These are phyloP conservation scores for Drosophila emarginata DNA, from an alignment of 2,888 invertebrate genomes.

Conservation along the genomic window DNA sequence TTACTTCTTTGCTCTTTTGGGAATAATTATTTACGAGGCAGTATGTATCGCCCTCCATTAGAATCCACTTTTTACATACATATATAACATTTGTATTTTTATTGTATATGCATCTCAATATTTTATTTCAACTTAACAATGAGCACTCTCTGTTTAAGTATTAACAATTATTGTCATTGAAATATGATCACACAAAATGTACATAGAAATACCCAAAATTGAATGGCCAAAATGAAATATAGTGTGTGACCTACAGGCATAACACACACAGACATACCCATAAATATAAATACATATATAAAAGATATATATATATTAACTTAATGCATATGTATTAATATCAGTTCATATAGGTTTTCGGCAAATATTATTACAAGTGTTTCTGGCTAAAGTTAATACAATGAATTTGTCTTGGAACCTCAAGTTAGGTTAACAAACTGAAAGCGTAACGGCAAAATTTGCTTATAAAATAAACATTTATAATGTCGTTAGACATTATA, in stretches of 20 bases:
- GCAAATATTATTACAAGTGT: slow-evolving; percentile 59
- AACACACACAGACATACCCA: neutral
- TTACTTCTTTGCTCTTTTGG: neutral
- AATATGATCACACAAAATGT: slow-evolving; percentile 11
- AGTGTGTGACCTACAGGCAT: neutral
- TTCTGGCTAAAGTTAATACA: neutral
- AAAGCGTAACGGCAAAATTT: slow-evolving; percentile 5
- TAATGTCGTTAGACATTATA: neutral
- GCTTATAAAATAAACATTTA: slow-evolving; percentile 3
- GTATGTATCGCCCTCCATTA: neutral
- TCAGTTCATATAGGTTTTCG: neutral
- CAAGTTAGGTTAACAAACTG: slow-evolving; percentile 14
- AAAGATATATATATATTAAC: slow-evolving; percentile 8
- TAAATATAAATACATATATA: neutral
- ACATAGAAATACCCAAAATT: neutral
- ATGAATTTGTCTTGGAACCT: slow-evolving; percentile 6
- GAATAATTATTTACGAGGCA: neutral
- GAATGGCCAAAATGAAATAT: neutral
- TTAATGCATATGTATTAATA: no score
- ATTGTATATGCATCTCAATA: slow-evolving; percentile 1
- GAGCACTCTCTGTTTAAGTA: slow-evolving; percentile 43
- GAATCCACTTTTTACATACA: neutral
- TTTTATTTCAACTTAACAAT: slow-evolving; percentile 35
- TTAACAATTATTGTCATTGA: slow-evolving; percentile 54
- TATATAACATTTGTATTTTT: no score